Conservation (phyloP, 2,888 invertebrate species). For the Boloria selene region DNA sequence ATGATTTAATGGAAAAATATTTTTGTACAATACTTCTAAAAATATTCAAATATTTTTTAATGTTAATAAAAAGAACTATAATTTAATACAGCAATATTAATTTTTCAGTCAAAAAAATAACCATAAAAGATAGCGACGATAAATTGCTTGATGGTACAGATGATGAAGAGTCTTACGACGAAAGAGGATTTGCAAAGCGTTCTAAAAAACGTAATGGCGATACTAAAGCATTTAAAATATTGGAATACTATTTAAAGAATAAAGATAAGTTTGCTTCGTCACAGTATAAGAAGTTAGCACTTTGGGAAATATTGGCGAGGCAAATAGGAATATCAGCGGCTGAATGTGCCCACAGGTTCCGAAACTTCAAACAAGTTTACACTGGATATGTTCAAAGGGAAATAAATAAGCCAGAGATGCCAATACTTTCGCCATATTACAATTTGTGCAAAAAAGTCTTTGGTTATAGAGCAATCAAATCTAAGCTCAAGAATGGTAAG, state of each 20-base stretch:
- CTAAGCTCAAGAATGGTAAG: conserved; percentile 61
- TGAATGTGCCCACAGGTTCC: conserved; percentile 68
- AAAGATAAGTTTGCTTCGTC: conserved; percentile 66
- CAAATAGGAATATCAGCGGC: conserved; percentile 60
- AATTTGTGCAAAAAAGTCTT: conserved; percentile 72
- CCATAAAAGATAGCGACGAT: conserved; percentile 48
- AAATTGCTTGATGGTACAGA: conserved; percentile 47
- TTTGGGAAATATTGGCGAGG: conserved; percentile 63
- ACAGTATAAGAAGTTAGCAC: conserved; percentile 55
- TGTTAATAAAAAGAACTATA: background rate
- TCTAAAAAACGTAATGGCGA: conserved; percentile 53
- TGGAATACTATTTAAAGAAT: conserved; percentile 69
- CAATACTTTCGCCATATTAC: conserved; percentile 73
- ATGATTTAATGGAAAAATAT: too few species aligned
- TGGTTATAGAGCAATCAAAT: conserved; percentile 67
- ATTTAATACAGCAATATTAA: background rate
- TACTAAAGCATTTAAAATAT: conserved; percentile 65
- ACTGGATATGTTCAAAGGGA: conserved; percentile 65
- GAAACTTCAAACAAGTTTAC: conserved; percentile 69
- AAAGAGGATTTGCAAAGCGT: conserved; percentile 53
- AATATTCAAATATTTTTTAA: background rate
- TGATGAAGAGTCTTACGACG: conserved; percentile 57
- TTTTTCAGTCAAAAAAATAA: conserved; percentile 61
- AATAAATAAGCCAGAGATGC: conserved; percentile 68
- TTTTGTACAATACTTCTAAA: background rate